Evolutionary conservation across 2,113 vertebrate species (phyloP).

Genomic region (Carassius carassius): DNA sequence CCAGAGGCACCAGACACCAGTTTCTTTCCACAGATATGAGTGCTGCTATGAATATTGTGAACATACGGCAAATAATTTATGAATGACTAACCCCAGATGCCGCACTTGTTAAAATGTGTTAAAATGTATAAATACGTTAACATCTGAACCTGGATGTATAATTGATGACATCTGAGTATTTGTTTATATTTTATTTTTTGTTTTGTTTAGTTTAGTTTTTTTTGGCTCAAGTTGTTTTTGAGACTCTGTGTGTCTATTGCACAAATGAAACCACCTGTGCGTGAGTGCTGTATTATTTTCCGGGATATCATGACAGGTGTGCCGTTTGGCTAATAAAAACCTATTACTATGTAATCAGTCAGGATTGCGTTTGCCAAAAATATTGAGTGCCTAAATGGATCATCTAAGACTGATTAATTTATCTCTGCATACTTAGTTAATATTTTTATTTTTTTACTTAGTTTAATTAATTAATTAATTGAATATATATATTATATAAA

Average conservation of each 20-base stretch:
- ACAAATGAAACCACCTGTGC: not conserved
- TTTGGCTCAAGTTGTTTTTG: not conserved
- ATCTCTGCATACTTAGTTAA: not conserved
- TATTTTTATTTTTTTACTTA: too few species aligned
- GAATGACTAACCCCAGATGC: slow-evolving; percentile 36
- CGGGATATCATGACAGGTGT: not conserved
- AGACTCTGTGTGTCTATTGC: not conserved
- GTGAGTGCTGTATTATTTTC: not conserved
- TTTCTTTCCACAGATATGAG: slow-evolving; percentile 8
- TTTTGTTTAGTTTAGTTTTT: not conserved
- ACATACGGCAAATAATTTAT: slow-evolving; percentile 27
- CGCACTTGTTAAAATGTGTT: slow-evolving; percentile 23
- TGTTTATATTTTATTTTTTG: too few species aligned
- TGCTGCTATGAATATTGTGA: slow-evolving; percentile 21
- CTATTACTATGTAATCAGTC: not conserved
- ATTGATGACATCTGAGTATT: slow-evolving; percentile 4
- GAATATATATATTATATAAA: not conserved
- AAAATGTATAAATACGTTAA: slow-evolving; percentile 17
- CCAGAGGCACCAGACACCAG: not conserved
- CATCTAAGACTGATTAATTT: not conserved
- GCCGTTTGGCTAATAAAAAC: not conserved
- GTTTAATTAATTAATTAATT: not conserved
- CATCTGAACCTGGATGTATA: not conserved
- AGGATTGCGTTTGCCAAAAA: not conserved
- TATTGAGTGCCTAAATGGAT: not conserved